These are phyloP conservation scores for Paratrypauchen microcephalus DNA, from an alignment of 2,797 vertebrate species.

Conservation along the genomic window DNA sequence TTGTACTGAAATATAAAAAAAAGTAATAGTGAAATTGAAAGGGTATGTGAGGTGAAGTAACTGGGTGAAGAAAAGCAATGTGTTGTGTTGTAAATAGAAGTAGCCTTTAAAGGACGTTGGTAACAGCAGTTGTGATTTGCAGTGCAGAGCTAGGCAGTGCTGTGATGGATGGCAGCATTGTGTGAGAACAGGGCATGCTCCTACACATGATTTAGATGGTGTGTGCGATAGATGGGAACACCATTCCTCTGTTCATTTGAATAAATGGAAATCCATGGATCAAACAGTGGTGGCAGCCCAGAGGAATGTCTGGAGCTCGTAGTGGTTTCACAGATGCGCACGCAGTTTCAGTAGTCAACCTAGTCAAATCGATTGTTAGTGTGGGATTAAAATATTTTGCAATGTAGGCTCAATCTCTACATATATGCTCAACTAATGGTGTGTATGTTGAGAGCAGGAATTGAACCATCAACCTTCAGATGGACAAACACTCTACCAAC, in stretches of 20 bases:
- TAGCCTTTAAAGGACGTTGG: slow-evolving; percentile 35
- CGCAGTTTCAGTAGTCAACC: too few relatives aligned
- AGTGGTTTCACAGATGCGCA: not conserved
- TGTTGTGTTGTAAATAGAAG: slow-evolving; percentile 23
- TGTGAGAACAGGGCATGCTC: slow-evolving; percentile 40
- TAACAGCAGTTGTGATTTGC: slow-evolving; percentile 48
- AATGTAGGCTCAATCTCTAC: too few relatives aligned
- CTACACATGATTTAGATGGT: slow-evolving; percentile 35
- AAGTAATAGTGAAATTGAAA: not conserved
- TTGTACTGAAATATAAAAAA: slow-evolving; percentile 7
- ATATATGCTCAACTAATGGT: too few relatives aligned
- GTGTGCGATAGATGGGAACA: slow-evolving; percentile 24
- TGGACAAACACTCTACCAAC: too few relatives aligned
- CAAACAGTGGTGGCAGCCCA: slow-evolving; percentile 10
- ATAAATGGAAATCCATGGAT: slow-evolving; percentile 24
- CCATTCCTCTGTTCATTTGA: slow-evolving; percentile 28
- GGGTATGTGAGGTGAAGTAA: not conserved
- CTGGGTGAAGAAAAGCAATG: slow-evolving; percentile 17
- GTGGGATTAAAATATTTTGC: not conserved
- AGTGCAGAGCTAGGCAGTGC: slow-evolving; percentile 34
- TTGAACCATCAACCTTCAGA: too few relatives aligned
- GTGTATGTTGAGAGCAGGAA: too few relatives aligned
- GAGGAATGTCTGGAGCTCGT: slow-evolving; percentile 16
- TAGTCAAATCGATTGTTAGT: not conserved
- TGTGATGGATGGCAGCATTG: slow-evolving; percentile 50